A percentile compares a stretch with the other conserved stretches of the same genome.
phyloP scores from a whole-genome alignment of 2,113 vertebrate species.

The Tetraodon nigroviridis region DNA sequence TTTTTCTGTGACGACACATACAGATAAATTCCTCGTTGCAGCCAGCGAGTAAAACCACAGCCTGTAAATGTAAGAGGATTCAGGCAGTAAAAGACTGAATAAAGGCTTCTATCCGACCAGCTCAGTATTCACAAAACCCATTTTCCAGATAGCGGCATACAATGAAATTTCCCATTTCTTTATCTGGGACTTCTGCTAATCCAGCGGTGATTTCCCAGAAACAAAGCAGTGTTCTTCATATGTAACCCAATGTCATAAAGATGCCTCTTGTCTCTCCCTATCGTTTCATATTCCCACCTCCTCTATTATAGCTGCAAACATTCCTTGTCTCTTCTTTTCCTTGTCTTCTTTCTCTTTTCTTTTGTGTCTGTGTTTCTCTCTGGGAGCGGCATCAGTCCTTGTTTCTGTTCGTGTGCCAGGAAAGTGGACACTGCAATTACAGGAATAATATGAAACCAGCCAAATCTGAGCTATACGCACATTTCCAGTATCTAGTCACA shows the following conservation, averaged over 20 bases:
- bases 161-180: slow-evolving; percentile 60
- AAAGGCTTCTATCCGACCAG: slow-evolving; percentile 44
- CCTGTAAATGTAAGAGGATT: slow-evolving; percentile 43
- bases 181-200: slow-evolving; percentile 59
- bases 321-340: slow-evolving; percentile 25
- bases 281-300: slow-evolving; percentile 40
- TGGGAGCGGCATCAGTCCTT: neutral
- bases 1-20: neutral
- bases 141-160: slow-evolving; percentile 50
- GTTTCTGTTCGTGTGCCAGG: slow-evolving; percentile 17
- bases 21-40: slow-evolving; percentile 11
- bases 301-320: slow-evolving; percentile 27
- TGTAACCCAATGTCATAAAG: slow-evolving; percentile 51
- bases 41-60: slow-evolving; percentile 21
- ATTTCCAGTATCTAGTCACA: neutral
- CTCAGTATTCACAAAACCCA: slow-evolving; percentile 52
- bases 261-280: slow-evolving; percentile 30
- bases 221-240: slow-evolving; percentile 50
- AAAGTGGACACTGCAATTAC: slow-evolving; percentile 1
- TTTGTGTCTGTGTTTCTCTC: slow-evolving; percentile 11
- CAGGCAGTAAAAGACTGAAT: slow-evolving; percentile 35
- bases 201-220: slow-evolving; percentile 51
- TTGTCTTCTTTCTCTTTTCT: slow-evolving; percentile 5
- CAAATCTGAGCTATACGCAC: neutral
- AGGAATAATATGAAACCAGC: slow-evolving; percentile 5